phyloP scores from a whole-genome alignment of 2,888 invertebrate species.

The Chloroclysta siterata region DNA sequence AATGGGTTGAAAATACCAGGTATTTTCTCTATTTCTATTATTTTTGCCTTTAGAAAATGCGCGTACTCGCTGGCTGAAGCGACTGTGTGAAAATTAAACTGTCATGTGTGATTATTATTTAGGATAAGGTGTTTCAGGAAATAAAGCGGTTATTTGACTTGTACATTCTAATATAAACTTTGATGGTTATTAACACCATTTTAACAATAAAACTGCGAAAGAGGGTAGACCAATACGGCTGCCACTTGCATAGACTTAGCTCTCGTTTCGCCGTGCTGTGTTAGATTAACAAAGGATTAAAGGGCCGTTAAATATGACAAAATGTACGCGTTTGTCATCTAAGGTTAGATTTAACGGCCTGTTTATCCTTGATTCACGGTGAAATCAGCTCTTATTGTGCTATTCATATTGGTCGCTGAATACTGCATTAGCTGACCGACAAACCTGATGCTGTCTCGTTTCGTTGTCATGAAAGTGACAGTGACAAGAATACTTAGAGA shows the following conservation, averaged over 20 bases:
- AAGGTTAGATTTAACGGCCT: too few relatives aligned
- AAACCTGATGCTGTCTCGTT: too few relatives aligned
- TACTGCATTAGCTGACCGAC: too few relatives aligned
- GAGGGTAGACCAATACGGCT: background rate
- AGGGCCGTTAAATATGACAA: too few relatives aligned
- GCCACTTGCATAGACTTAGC: background rate
- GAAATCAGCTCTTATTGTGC: too few relatives aligned
- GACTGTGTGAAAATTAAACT: conserved; percentile 31
- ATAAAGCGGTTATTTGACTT: background rate
- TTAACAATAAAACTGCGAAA: background rate
- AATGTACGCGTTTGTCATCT: too few relatives aligned
- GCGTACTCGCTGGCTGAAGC: conserved; percentile 15
- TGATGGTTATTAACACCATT: background rate
- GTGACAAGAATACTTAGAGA: too few relatives aligned
- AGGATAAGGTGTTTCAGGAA: background rate
- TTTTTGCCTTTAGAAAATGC: conserved; percentile 27
- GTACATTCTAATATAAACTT: background rate
- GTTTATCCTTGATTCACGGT: too few relatives aligned
- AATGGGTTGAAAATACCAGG: conserved; percentile 46
- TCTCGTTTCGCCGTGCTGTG: too few relatives aligned
- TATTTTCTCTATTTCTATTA: conserved; percentile 29
- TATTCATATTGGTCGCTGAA: too few relatives aligned
- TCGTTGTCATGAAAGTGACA: too few relatives aligned
- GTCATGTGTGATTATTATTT: background rate
- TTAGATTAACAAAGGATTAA: too few relatives aligned